Percentiles rank a stretch among this genome's conserved stretches.
phyloP scores from a whole-genome alignment of 2,797 vertebrate species.

The Sebastes diploproa region DNA sequence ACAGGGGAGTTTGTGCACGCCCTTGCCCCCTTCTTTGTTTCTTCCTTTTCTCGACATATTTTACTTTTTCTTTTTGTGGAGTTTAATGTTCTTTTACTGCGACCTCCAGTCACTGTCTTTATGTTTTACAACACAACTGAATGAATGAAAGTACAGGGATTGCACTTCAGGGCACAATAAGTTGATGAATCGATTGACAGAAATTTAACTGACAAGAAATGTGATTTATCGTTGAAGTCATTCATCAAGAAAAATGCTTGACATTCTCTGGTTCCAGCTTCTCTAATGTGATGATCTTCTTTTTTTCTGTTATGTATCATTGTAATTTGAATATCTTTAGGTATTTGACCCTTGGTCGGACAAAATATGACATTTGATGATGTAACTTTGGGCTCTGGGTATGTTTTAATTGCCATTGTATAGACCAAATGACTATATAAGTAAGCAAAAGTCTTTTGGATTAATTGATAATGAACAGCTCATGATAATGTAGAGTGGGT shows the following conservation, averaged over 20 bases:
- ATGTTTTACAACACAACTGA: neutral
- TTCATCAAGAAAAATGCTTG: neutral
- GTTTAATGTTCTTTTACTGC: conserved; percentile 25
- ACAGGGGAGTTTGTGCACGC: conserved; percentile 51
- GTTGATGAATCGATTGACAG: no score
- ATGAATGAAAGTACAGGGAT: neutral
- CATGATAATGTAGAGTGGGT: no score
- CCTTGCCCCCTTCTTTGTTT: conserved; percentile 46
- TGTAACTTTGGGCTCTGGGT: no score
- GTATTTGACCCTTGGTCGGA: neutral
- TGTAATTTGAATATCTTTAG: neutral
- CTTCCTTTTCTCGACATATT: conserved; percentile 21
- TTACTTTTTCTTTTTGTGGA: conserved; percentile 18
- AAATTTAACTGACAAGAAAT: neutral
- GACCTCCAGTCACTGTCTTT: conserved; percentile 27
- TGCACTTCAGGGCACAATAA: neutral
- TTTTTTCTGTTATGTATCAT: neutral
- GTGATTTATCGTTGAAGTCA: neutral
- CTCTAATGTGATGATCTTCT: no score
- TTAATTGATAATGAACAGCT: no score
- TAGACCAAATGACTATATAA: no score
- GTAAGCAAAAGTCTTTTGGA: no score
- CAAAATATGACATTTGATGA: neutral
- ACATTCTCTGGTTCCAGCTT: neutral
- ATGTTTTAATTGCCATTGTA: no score